Conservation (phyloP, 2,113 vertebrate genomes). For the Cinclus mexicanus region DNA sequence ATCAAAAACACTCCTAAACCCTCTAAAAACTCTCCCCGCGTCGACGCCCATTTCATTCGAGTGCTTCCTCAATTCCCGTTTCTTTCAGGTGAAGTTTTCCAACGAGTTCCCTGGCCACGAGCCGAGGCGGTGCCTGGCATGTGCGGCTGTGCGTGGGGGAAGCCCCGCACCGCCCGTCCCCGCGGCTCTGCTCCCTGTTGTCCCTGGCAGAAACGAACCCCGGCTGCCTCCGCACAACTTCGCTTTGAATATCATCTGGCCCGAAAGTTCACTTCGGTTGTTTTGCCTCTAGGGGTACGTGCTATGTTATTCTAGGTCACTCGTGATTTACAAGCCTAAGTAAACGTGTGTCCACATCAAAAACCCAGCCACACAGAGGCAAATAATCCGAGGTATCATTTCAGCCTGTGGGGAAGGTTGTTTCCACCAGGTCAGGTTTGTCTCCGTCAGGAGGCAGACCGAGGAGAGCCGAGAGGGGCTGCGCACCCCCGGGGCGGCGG, state of each 20-base stretch:
- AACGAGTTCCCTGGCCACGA: not conserved
- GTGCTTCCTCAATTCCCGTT: not conserved
- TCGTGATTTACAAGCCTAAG: not conserved
- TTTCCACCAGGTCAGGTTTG: not conserved
- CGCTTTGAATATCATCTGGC: not conserved
- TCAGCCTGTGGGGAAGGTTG: not conserved
- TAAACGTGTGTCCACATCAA: not conserved
- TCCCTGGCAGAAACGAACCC: not conserved
- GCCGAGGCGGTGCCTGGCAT: not conserved
- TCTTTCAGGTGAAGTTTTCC: not conserved
- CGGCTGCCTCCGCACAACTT: not conserved
- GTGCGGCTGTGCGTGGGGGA: not conserved
- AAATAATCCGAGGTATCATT: not conserved
- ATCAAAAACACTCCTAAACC: not conserved
- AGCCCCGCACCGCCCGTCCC: not conserved
- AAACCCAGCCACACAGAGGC: not conserved
- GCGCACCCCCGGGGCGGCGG: not conserved
- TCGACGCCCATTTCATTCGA: not conserved
- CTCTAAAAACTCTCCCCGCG: not conserved
- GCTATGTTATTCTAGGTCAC: not conserved
- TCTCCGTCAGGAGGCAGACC: not conserved
- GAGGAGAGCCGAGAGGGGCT: not conserved
- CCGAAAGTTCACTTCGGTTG: not conserved
- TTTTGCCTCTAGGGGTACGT: conserved; percentile 4
- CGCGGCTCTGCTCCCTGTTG: not conserved